Percentiles rank a stretch among this genome's conserved stretches.
Evolutionary conservation across 1,140 invertebrate species (phyloP).

Genomic region (Eupristina koningsbergeri): DNA sequence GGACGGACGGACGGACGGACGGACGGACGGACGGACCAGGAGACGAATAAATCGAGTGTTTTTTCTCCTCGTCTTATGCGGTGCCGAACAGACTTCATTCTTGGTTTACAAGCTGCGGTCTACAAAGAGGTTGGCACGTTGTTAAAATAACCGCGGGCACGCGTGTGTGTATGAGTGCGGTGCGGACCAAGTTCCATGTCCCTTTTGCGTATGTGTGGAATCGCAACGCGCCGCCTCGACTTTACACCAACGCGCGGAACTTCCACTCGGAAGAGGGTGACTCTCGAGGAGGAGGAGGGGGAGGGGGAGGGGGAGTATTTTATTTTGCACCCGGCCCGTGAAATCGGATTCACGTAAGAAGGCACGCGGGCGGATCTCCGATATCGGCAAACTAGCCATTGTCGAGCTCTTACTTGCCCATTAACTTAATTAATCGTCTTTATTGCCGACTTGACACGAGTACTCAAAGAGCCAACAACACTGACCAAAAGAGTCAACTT

Average conservation of each 20-base stretch:
- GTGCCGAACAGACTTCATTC: slow-evolving; percentile 71
- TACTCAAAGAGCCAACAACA: too few species aligned
- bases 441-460: too few species aligned
- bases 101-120: slow-evolving; percentile 74
- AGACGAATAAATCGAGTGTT: slow-evolving; percentile 54
- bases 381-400: too few species aligned
- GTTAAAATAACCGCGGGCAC: slow-evolving; percentile 73
- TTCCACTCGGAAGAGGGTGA: neutral
- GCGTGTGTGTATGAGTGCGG: slow-evolving; percentile 53
- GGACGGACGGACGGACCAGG: too few species aligned
- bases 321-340: neutral
- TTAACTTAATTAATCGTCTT: too few species aligned
- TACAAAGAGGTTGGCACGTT: slow-evolving; percentile 74
- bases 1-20: too few species aligned
- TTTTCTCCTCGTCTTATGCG: slow-evolving; percentile 53
- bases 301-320: neutral
- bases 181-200: too few species aligned
- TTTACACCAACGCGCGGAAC: neutral
- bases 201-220: slow-evolving; percentile 21
- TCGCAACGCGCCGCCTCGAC: neutral
- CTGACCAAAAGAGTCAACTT: too few species aligned
- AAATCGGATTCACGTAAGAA: neutral
- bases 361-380: too few species aligned
- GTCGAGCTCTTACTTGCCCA: too few species aligned
- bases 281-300: neutral